Conservation (phyloP, 2,113 vertebrate genomes). For the Otus sunia region DNA sequence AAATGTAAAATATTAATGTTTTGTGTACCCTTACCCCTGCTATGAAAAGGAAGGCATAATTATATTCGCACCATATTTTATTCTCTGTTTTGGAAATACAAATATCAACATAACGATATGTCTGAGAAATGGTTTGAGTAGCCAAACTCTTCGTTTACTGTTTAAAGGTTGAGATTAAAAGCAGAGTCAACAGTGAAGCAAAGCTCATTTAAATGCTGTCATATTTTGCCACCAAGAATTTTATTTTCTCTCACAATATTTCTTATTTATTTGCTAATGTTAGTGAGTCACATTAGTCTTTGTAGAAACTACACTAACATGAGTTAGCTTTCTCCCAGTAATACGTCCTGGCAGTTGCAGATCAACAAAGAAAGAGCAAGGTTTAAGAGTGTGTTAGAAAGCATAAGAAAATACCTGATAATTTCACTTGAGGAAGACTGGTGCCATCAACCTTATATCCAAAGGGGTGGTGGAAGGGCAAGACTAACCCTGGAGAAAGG, state of each 20-base stretch:
- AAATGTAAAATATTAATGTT: neutral
- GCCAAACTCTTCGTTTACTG: neutral
- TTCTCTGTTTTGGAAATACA: neutral
- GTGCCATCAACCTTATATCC: neutral
- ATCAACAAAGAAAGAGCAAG: neutral
- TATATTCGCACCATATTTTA: neutral
- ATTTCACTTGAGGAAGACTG: neutral
- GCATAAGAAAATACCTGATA: neutral
- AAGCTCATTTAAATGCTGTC: neutral
- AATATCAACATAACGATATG: neutral
- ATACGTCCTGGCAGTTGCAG: neutral
- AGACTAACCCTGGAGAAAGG: neutral
- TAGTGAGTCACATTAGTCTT: neutral
- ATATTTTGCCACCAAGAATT: neutral
- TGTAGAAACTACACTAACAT: too few species aligned
- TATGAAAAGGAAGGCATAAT: neutral
- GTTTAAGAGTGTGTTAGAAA: neutral
- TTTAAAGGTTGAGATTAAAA: neutral
- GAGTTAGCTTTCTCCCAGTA: neutral
- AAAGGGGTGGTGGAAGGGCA: neutral
- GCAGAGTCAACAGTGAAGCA: fast-evolving
- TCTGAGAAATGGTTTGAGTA: neutral
- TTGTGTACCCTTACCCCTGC: neutral
- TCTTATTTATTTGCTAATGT: neutral
- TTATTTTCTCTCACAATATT: neutral